These are phyloP conservation scores for Ochlodes sylvanus DNA, from an alignment of 2,888 invertebrate species.

Conservation along the genomic window DNA sequence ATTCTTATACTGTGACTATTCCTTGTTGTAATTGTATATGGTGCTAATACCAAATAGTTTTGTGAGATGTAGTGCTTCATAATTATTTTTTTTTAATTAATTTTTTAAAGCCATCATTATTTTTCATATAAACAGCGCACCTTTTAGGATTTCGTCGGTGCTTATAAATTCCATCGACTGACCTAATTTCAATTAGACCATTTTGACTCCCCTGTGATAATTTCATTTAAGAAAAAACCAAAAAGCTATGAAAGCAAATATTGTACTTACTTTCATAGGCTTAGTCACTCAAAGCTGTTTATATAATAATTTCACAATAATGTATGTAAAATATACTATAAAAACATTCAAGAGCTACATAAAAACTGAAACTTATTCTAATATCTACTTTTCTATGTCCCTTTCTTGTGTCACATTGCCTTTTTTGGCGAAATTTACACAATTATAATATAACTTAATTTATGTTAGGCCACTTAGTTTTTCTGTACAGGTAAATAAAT, in stretches of 20 bases:
- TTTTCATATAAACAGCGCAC: too few relatives aligned
- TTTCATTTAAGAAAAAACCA: conserved; percentile 7
- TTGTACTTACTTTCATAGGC: not conserved
- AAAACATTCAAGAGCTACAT: conserved; percentile 6
- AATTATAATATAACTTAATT: not conserved
- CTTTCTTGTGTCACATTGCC: too few relatives aligned
- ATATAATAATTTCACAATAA: not conserved
- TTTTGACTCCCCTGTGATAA: conserved; percentile 1
- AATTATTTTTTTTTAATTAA: too few relatives aligned
- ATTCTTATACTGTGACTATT: too few relatives aligned
- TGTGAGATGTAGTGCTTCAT: too few relatives aligned
- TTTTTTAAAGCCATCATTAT: too few relatives aligned
- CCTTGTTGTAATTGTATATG: too few relatives aligned
- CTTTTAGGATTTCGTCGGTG: not conserved
- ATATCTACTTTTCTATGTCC: not conserved
- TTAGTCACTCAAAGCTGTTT: not conserved
- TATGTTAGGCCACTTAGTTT: conserved; percentile 21
- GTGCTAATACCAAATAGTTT: too few relatives aligned
- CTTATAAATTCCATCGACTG: not conserved
- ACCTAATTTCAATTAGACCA: not conserved
- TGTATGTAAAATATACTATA: not conserved
- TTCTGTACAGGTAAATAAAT: conserved; percentile 30
- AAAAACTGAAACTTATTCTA: conserved; percentile 5
- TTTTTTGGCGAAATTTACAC: too few relatives aligned
- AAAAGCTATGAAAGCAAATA: conserved; percentile 13